Evolutionary conservation across 1,140 invertebrate genomes (phyloP), one percentile per base, ranked within the genome.

Genomic region (Ceratina australensis): DNA sequence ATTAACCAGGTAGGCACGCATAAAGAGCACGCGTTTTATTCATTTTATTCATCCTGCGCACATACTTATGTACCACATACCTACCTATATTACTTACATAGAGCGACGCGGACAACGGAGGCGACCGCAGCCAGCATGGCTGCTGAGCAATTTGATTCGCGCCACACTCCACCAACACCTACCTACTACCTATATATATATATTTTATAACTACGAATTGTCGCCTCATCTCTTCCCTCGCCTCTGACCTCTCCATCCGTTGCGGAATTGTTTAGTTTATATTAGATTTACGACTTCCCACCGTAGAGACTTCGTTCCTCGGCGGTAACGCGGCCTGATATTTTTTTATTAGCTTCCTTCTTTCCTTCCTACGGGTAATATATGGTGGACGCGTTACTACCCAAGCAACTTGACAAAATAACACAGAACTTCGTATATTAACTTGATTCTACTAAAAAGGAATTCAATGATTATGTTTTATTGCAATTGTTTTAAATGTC

Each of bases 1-100:
- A 74, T 82, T 81, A 78, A 78, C 74, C 59, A 54, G 72, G 28
- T 20, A 63, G 68, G 52, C 79, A 82, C 79, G 81, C 79, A 81
- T 82, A 81, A 83, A 83, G 71, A 83, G 75, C 59, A 13, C 16
- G 26, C 69, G 59, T 64, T 82, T 83, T 81, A 66, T 83, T 74
- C 75, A n/a, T 81, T 83, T 67, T 73, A 50, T 78, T 68, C 71
- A 22, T 42, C 4, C 24, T 15, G 52, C 13, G 15, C 13, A n/a
- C 52, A 54, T 54, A 54, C 13, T 10, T 42, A 42, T 42, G 33
- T 42, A 42, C 33, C 10, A 42, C 33, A 42, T 42, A 42, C 33
- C 33, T 42, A 42, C 5, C 33, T 42, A 42, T 42, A 42, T 42
- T 42, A 42, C 33, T 42, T 42, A 42, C 33, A 42, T 42, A 42